Base-by-base conservation (phyloP, 2,888 invertebrate species). In the Trachelus tabidus region DNA sequence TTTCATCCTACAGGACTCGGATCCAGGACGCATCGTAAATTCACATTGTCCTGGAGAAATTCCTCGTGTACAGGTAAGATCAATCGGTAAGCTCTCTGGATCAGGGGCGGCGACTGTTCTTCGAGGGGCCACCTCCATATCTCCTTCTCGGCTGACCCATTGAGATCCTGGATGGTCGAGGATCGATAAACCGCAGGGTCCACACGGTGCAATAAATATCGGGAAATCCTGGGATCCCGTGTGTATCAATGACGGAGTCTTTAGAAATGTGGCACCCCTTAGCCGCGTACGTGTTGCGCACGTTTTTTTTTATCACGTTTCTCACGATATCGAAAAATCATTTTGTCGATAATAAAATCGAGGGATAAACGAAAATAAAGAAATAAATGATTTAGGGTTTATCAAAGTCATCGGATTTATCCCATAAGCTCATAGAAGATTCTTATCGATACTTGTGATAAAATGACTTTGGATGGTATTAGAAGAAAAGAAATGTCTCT, bases 21-120 rank as follows among this genome's bases (percentile, higher is more conserved):
- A 56, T 9, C 40, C 40, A 56, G 23, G 23, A 56, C 40, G 9
- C 23, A 9, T 56, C 40, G 40, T 56, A 56, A 56, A 56, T 56
- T 23, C 23, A 11, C 71, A 71, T 33, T 33, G 71, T 71, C 71
- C 31, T 15, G 31, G 31, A 9, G 4, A 71, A 6, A 71, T 71
- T 31, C 33, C 71, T 31, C 3, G 12, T 56, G 40, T 23, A 23
- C 40, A 9, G 15, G 40, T 23, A 56, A 56, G 23, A 56, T 15
- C 40, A 23, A 56, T 56, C 23, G 40, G 23, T 30, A 31, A 71
- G 71, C 31, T 11, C 31, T 11, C 4, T 15, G 71, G 71, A 71
- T 71, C 71, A 30, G 71, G 71, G 30, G 33, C 31, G 11, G 71
- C 71, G 71, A 71, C 31, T 71, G 71, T 71, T 71, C 71, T 33